Conservation (phyloP, 2,113 vertebrate genomes). For the Condylura cristata region DNA sequence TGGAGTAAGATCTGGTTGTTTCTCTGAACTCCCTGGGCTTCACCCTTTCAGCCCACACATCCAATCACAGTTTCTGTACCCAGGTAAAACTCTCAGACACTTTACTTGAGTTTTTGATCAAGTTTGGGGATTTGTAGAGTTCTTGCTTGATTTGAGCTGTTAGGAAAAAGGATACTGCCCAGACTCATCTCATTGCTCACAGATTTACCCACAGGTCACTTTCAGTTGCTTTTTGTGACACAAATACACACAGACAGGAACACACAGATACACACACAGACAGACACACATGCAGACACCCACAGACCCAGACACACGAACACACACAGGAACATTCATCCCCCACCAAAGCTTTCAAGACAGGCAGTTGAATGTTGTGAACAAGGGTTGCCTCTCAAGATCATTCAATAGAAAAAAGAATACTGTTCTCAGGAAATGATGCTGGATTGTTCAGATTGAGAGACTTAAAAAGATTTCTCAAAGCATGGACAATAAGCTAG, state of each 20-base stretch:
- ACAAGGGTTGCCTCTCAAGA: background rate
- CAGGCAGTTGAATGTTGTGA: background rate
- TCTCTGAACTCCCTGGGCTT: background rate
- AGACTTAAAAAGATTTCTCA: no score
- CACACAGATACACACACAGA: background rate
- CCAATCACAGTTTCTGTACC: background rate
- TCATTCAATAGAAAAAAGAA: background rate
- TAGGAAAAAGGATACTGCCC: background rate
- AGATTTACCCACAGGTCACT: background rate
- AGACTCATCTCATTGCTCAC: background rate
- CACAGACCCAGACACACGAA: background rate
- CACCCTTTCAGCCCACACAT: background rate
- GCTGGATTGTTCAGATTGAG: background rate
- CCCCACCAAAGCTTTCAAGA: background rate
- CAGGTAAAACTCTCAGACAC: background rate
- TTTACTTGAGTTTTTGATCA: background rate
- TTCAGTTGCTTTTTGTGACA: background rate
- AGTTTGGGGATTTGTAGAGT: background rate
- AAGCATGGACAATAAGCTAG: no score
- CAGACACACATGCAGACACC: no score
- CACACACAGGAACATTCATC: background rate
- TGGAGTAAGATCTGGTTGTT: background rate
- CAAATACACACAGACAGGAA: background rate
- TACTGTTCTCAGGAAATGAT: constrained; percentile 4
- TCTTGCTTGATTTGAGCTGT: background rate